phyloP scores from a whole-genome alignment of 35 echinoderm and acorn worm genomes.

The Lytechinus pictus region DNA sequence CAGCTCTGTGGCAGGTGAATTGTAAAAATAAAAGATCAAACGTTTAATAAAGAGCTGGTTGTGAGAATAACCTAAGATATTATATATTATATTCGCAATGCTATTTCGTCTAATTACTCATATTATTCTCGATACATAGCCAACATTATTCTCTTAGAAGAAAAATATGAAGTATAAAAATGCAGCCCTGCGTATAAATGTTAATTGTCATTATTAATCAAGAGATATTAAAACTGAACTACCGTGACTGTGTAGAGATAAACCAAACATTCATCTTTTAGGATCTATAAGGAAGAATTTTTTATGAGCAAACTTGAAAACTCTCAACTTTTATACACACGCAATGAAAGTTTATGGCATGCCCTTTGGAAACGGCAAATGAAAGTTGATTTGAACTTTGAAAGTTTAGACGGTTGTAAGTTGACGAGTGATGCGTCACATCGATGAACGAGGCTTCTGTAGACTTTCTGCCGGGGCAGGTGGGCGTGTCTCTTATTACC shows the following conservation, averaged over 20 bases:
- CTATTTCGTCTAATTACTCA: too few relatives aligned
- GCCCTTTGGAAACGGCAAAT: neutral
- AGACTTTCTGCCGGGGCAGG: neutral
- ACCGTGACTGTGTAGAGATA: neutral
- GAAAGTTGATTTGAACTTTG: conserved; percentile 12
- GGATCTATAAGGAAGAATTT: neutral
- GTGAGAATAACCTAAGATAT: too few relatives aligned
- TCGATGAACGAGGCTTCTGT: neutral
- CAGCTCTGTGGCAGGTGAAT: too few relatives aligned
- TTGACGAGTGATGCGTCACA: neutral
- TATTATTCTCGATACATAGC: too few relatives aligned
- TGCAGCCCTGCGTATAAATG: neutral
- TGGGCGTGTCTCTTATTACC: neutral
- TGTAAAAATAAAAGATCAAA: too few relatives aligned
- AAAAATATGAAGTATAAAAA: too few relatives aligned
- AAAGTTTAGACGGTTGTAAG: neutral
- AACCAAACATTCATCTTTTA: neutral
- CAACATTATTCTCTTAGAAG: too few relatives aligned
- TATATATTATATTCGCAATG: too few relatives aligned
- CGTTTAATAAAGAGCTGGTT: too few relatives aligned
- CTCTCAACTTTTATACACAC: neutral
- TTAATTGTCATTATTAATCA: neutral
- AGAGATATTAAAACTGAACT: too few relatives aligned
- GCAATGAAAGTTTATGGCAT: neutral
- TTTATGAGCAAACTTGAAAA: neutral